Evolutionary conservation across 2,888 invertebrate genomes (phyloP), one percentile per base, ranked within the genome.

Genomic region (Alloscopus bannaensis): DNA sequence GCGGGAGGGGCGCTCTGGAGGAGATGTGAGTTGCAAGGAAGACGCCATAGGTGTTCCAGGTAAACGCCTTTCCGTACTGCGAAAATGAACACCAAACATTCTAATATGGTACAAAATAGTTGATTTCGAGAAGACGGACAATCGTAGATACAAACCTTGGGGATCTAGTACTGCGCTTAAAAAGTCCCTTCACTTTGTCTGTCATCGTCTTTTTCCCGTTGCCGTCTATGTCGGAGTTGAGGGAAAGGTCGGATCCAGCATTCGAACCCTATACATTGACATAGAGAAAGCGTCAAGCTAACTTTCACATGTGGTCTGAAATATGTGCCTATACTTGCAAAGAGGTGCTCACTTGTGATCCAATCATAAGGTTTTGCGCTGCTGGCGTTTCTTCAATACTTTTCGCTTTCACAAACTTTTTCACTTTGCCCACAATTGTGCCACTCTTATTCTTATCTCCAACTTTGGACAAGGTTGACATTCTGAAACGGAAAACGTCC

Each of bases 401-500:
- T 60, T 94, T 92, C 1, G 95, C 94, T 88, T 95, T 96, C 1
- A 95, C 95, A 66, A 96, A 89, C 87, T 94, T 93, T 83, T 90
- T 90, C 75, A 96, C 88, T 89, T 95, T 96, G 20, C 94, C 94
- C 87, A 95, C 94, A 40, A 96, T 89, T 64, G 72, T 72, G 22
- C 42, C 66, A 4, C 95, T 92, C 89, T 94, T 93, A 89, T 94
- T 94, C 88, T 94, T 95, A 75, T 94, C 96, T n/a, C 2, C 95
- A 88, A 95, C 94, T 0, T 94, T 94, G 0, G 95, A 96, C 13
- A 94, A 94, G 52, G 93, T 93, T 0, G 95, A 96, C 84, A 95
- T 89, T 50, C 95, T 92, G 47, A 57, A 81, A 86, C 94, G 87
- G 52, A 86, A 40, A 85, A 80, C 66, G 57, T 36, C n/a, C n/a